Base-by-base conservation (phyloP, 2,797 vertebrate genomes). In the Hephaestus fuliginosus region DNA sequence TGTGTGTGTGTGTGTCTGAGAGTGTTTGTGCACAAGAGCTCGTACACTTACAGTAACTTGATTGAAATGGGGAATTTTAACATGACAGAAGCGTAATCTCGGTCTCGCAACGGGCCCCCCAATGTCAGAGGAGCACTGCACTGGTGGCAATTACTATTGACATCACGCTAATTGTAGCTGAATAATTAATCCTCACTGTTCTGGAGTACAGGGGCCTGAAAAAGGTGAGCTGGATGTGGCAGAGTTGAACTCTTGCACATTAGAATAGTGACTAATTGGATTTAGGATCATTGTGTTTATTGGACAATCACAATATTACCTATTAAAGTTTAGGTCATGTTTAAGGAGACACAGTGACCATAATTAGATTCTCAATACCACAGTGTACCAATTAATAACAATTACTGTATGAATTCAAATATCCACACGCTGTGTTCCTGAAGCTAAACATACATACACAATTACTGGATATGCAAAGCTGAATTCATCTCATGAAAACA, bases 91-190 rank as follows among this genome's bases (percentile, higher is more conserved):
- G 77, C 60, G 43, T 90, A 88, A 79, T 65, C 63, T 88, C 67
- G 17, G 62, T 82, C 87, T 90, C 74, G 86, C 85, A 90, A 85
- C 77, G 88, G 80, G 86, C 77, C 56, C 76, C 81, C 83, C 86
- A 81, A 87, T 91, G 90, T 95, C 91, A 95, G 76, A 87, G 68
- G 86, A 91, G 88, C 85, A 18, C 81, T 82, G 84, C 80, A 88
- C 89, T 86, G 73, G 86, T 86, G 86, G 83, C 90, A 93, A 94
- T 93, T 94, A 91, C 91, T 91, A 93, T 93, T 91, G 93, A 94
- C 93, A 94, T 91, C 89, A 91, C 83, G 78, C 89, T 94, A 95
- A 95, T 93, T 94, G 91, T 91, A 82, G 83, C 86, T 92, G 93
- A 93, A 95, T 94, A 93, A 94, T 93, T 93, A 91, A 94, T 93